Evolutionary conservation across 2,113 vertebrate genomes (phyloP), one percentile per base, ranked within the genome.

Genomic region (Edolisoma coerulescens): DNA sequence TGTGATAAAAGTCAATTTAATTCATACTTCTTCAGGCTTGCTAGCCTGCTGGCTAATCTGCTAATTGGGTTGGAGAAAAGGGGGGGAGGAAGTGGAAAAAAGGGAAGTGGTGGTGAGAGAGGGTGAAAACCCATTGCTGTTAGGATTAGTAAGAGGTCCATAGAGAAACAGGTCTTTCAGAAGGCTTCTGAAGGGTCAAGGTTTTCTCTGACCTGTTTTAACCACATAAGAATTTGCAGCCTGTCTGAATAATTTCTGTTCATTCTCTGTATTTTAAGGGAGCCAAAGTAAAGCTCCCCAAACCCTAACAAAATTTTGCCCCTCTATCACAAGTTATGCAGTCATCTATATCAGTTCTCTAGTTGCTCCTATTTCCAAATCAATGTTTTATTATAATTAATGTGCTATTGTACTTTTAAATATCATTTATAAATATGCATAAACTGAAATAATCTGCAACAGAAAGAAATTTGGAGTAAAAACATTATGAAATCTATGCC

Each of bases 391-490:
- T 88, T 86, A 80, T 77, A 92, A 95, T 93, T 88, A 93, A 94
- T 86, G 45, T 75, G 32, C 19, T 82, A 93, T 73, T 93, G 88
- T 94, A 84, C 39, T 86, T 96, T 88, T 74, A 90, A 95, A 96
- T 93, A 86, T 56, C 0, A 75, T 94, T 88, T 96, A 94, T 93
- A 95, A 96, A 96, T 88, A 93, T 95, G 90, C 57, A 97, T 92
- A 89, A 94, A 86, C 47, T 10, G 20, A 84, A 90, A 93, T 90
- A 88, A 92, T 89, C 57, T 87, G 65, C 59, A 68, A 27, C 77
- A 96, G 86, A 81, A 83, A 86, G 64, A 84, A 90, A 74, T 17
- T 71, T 21, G n/a, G 57, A 93, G 44, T 76, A 85, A 93, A 96
- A 95, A 92, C 83, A 94, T 90, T 89, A 52, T 85, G 69, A 95